phyloP scores from a whole-genome alignment of 2,797 vertebrate genomes.

The Hippoglossus hippoglossus region DNA sequence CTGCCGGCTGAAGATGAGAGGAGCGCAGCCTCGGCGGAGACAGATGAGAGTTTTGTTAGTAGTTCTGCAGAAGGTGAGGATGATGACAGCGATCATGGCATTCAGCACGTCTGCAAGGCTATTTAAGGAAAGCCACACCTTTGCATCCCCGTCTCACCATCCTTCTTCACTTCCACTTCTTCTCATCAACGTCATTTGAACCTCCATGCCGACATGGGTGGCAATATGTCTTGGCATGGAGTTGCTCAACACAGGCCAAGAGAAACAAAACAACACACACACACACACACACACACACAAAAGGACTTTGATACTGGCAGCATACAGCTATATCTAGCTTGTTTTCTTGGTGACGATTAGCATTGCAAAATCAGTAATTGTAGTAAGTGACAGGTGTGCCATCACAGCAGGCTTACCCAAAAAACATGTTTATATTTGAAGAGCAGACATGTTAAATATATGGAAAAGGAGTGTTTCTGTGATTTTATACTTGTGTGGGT shows the following conservation, averaged over 20 bases:
- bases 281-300: not conserved
- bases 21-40: not conserved
- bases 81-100: constrained; percentile 17
- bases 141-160: constrained; percentile 24
- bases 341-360: constrained; percentile 6
- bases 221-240: constrained; percentile 30
- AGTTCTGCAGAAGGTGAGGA: constrained; percentile 47
- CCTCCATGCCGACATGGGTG: constrained; percentile 25
- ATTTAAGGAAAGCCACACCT: constrained; percentile 54
- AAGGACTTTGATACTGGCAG: not conserved
- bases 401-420: constrained; percentile 6
- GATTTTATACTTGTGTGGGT: constrained; percentile 27
- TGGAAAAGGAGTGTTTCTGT: not conserved
- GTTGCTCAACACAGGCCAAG: constrained; percentile 35
- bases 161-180: constrained; percentile 36
- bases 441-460: constrained; percentile 32
- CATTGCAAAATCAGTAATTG: constrained; percentile 28
- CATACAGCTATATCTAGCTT: not conserved
- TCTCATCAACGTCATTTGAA: constrained; percentile 28
- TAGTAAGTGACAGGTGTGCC: not conserved
- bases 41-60: constrained; percentile 14
- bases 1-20: constrained; percentile 57
- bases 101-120: constrained; percentile 35
- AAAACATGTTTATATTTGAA: constrained; percentile 21
- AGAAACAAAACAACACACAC: constrained; percentile 36